phyloP scores from a whole-genome alignment of 2,113 vertebrate species.

The Nanger granti region DNA sequence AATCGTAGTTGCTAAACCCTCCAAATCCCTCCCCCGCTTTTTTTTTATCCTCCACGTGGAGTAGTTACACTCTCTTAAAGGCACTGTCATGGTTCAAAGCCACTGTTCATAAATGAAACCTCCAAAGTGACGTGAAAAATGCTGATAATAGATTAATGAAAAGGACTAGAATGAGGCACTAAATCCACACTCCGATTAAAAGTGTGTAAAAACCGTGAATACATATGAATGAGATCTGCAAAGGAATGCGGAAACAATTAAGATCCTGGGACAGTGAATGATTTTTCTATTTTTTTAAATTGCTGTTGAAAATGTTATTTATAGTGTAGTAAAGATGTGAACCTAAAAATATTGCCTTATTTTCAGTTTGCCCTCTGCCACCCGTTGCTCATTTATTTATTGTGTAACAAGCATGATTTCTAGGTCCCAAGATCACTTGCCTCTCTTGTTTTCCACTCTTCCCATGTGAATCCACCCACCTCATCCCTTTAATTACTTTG shows the following conservation, averaged over 20 bases:
- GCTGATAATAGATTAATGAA: not conserved
- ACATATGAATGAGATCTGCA: not conserved
- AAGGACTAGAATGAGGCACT: not conserved
- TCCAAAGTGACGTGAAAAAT: not conserved
- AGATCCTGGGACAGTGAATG: not conserved
- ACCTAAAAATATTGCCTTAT: not conserved
- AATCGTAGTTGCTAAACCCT: not conserved
- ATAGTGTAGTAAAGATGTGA: not conserved
- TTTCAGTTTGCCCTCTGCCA: not conserved
- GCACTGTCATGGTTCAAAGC: conserved; percentile 2
- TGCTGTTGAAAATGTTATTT: not conserved
- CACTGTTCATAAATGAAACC: not conserved
- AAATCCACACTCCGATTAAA: not conserved
- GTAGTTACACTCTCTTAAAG: not conserved
- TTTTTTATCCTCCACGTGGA: not conserved
- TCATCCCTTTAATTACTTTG: not conserved
- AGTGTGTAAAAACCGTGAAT: not conserved
- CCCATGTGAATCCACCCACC: not conserved
- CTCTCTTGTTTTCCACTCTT: not conserved
- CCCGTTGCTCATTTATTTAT: not conserved
- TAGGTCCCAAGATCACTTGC: not conserved
- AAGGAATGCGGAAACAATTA: not conserved
- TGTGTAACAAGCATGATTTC: not conserved
- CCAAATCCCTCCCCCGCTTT: not conserved
- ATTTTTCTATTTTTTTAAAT: not conserved